These are phyloP conservation scores for Ptychochromis oligacanthus DNA, from an alignment of 2,113 vertebrate genomes.

Conservation along the genomic window DNA sequence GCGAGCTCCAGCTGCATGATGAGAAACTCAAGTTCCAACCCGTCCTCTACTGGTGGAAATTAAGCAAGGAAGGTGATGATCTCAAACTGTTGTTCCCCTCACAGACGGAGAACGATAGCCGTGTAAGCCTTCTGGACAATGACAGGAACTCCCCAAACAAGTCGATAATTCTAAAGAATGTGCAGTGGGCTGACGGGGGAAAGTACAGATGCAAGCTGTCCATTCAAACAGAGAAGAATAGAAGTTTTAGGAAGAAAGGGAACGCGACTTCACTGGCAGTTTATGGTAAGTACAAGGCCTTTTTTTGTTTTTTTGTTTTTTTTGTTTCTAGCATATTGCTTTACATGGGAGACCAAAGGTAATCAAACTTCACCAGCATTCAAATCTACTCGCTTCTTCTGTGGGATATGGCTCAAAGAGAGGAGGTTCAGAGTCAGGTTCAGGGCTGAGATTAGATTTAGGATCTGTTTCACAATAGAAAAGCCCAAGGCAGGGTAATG, in stretches of 20 bases:
- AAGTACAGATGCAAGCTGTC: slow-evolving; percentile 68
- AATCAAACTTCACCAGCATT: neutral
- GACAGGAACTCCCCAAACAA: neutral
- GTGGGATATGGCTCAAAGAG: neutral
- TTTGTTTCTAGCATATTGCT: neutral
- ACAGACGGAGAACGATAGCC: neutral
- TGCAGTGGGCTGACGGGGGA: slow-evolving; percentile 60
- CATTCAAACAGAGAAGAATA: fast-evolving
- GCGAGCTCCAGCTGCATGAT: slow-evolving; percentile 28
- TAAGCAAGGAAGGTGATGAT: fast-evolving
- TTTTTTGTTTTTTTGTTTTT: too few species aligned
- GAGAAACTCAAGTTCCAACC: neutral
- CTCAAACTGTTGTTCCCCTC: neutral
- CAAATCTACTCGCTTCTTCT: neutral
- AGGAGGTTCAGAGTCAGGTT: neutral
- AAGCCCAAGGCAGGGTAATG: neutral
- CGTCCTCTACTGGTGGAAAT: slow-evolving; percentile 56
- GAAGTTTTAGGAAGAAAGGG: slow-evolving; percentile 26
- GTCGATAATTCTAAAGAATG: slow-evolving; percentile 44
- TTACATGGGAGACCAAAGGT: neutral
- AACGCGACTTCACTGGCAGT: slow-evolving; percentile 36
- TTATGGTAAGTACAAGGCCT: slow-evolving; percentile 58
- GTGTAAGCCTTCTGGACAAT: slow-evolving; percentile 25
- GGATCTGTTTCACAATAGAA: neutral
- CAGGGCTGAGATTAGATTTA: neutral